phyloP scores from a whole-genome alignment of 2,888 invertebrate genomes.

The Melipona beecheii region DNA sequence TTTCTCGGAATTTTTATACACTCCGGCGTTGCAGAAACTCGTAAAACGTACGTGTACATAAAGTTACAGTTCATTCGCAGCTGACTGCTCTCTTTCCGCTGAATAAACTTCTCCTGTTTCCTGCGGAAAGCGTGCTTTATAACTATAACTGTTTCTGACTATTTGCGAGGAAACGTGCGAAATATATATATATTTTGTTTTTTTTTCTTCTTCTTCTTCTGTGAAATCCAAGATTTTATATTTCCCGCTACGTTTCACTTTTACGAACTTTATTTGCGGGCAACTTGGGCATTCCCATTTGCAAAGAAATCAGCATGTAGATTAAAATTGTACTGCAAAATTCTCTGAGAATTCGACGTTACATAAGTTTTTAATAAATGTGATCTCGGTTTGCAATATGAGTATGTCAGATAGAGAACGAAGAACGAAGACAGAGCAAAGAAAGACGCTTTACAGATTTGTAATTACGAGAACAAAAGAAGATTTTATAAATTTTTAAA shows the following conservation, averaged over 20 bases:
- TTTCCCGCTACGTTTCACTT: not conserved
- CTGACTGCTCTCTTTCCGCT: constrained; percentile 36
- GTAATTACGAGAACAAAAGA: no score
- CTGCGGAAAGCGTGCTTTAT: constrained; percentile 18
- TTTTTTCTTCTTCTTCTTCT: not conserved
- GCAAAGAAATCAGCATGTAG: no score
- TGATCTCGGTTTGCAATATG: no score
- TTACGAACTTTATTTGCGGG: not conserved
- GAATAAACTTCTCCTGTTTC: constrained; percentile 32
- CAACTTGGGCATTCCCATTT: not conserved
- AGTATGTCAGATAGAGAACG: no score
- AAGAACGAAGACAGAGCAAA: no score
- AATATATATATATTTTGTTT: not conserved
- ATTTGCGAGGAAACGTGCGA: constrained; percentile 18
- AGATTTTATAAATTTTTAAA: no score
- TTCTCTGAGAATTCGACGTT: no score
- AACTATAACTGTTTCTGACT: constrained; percentile 31
- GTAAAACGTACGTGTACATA: constrained; percentile 39
- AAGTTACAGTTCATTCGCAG: constrained; percentile 51
- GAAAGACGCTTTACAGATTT: no score
- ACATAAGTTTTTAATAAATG: no score
- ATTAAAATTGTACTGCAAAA: not conserved
- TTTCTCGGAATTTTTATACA: constrained; percentile 39
- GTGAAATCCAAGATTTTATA: not conserved
- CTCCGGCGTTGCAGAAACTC: constrained; percentile 4